Base-by-base conservation (phyloP, 2,113 vertebrate genomes). In the Caranx ignobilis region DNA sequence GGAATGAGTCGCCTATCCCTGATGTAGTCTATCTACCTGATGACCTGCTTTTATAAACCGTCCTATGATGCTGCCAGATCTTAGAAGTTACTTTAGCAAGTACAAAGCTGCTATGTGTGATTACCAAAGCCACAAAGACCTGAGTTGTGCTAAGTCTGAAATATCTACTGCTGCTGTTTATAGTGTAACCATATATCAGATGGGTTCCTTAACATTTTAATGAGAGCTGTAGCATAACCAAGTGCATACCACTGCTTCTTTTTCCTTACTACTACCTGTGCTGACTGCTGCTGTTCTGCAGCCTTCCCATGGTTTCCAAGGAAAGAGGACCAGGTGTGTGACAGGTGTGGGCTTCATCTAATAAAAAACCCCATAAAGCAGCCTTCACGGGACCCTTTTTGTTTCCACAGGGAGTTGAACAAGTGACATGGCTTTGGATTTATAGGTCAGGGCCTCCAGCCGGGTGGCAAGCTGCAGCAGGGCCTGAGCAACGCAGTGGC, bases 401-500 rank as follows among this genome's bases (percentile, higher is more conserved):
- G 83, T 75, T 70, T 82, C 88, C 84, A 68, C 78, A 47, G 86
- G 88, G 77, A 86, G 78, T 65, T 52, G 56, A 89, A 82, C 68
- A 85, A 86, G 85, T 84, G 81, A 88, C 84, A 91, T 63, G 65
- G 83, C 73, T 83, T 89, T 82, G 81, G 93, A 92, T 93, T 92
- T 86, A 92, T 79, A 84, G 91, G 87, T 89, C 87, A 66, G 83
- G 88, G 88, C 87, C 88, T 92, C 92, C 87, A 85, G 84, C 87
- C 34, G 83, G 85, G 91, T 84, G 84, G 71, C 91, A 89, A 88
- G 91, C 91, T 93, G 90, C 88, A 87, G 85, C 55, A 48, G 77
- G 70, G 75, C 83, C 83, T 43, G 73, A 60, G 74, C 81, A 65
- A 76, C 71, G 26, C 84, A 74, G 87, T 61, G 82, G 85, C 82